Base-by-base conservation (phyloP, 2,888 invertebrate genomes). In the Troilus luridus region DNA sequence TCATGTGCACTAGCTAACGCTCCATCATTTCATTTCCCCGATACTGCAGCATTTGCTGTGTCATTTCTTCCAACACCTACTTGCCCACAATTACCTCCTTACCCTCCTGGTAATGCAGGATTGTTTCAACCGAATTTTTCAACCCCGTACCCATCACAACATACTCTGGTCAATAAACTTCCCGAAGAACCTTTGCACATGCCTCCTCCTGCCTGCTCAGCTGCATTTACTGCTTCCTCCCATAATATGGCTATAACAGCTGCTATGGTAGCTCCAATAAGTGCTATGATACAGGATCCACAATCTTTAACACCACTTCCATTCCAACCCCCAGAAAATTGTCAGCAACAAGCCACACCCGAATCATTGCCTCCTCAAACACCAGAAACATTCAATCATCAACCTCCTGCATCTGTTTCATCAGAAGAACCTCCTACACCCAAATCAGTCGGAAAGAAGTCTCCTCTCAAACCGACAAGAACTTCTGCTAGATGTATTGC, bases 191-290 rank as follows among this genome's bases (percentile, higher is more conserved):
- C 93, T 58, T 93, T 95, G 92, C 94, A 95, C 91, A 94, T 94
- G 93, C 95, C 95, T 9, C 92, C 92, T 24, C 95, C 95, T 9
- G 94, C 96, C 0, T 96, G 96, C 93, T 96, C 96, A 11, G 97
- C 97, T 11, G 96, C 97, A 6, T 98, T 97, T 93, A 97, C 97
- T 1, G 96, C 97, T 12, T 97, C 97, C 0, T 96, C 97, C 91
- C 97, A 97, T 93, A 97, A 97, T 93, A 96, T 97, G 95, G 97
- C 97, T 0, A 94, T 97, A 19, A 97, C 97, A 0, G 96, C 97
- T 17, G 97, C 97, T 3, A 97, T 97, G 96, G 97, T 97, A 21
- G 97, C 97, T 89, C 96, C 97, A 8, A 94, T 93, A 64, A 95
- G 95, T 10, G 92, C 93, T 54, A 93, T 93, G 10, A 92, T 93